A percentile compares a stretch with the other conserved stretches of the same genome.
These are phyloP conservation scores for Epicampocera succincta DNA, from an alignment of 2,888 invertebrate species.

Conservation along the genomic window DNA sequence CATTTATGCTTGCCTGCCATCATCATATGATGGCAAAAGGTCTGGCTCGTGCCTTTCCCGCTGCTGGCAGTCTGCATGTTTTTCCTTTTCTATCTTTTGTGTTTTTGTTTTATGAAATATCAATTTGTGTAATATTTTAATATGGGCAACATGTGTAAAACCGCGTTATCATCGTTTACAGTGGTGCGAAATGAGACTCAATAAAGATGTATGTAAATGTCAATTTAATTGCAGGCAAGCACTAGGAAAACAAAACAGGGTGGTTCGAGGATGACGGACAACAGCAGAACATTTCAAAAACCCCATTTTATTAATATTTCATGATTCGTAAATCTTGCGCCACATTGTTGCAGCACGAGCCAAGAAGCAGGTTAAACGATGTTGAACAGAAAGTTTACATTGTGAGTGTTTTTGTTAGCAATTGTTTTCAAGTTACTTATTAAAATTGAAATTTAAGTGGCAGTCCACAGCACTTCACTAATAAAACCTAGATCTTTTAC, in stretches of 20 bases:
- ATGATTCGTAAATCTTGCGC: slow-evolving; percentile 11
- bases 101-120: slow-evolving; percentile 73
- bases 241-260: background rate
- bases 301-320: slow-evolving; percentile 29
- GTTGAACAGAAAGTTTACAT: slow-evolving; percentile 4
- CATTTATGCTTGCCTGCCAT: slow-evolving; percentile 43
- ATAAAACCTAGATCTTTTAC: too few relatives aligned
- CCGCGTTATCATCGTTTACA: slow-evolving; percentile 63
- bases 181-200: slow-evolving; percentile 45
- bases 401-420: background rate
- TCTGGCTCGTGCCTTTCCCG: slow-evolving; percentile 3
- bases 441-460: background rate
- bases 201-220: slow-evolving; percentile 41
- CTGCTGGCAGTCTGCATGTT: background rate
- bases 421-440: background rate
- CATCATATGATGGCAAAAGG: slow-evolving; percentile 52
- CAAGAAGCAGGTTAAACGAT: slow-evolving; percentile 7
- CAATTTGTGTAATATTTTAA: slow-evolving; percentile 75
- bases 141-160: slow-evolving; percentile 69
- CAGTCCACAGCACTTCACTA: too few relatives aligned
- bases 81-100: slow-evolving; percentile 14
- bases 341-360: slow-evolving; percentile 10
- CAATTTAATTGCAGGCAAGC: slow-evolving; percentile 54
- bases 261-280: background rate
- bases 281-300: background rate